These are phyloP conservation scores for Tragelaphus strepsiceros DNA, from an alignment of 2,113 vertebrate species.

Conservation along the genomic window DNA sequence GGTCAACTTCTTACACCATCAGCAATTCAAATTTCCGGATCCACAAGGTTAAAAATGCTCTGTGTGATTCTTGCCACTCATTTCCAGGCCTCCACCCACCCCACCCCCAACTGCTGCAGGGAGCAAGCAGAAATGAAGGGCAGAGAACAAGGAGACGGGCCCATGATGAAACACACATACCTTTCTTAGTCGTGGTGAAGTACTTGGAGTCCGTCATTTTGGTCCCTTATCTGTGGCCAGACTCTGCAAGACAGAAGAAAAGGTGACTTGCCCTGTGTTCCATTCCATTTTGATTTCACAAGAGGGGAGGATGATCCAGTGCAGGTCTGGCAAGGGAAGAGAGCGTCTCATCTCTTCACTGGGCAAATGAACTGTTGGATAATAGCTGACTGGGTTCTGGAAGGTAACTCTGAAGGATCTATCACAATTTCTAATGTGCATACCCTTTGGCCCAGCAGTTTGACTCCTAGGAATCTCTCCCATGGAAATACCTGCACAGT, in stretches of 20 bases:
- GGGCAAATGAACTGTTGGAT: neutral
- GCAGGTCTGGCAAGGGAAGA: neutral
- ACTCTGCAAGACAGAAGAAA: slow-evolving; percentile 70
- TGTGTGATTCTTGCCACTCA: neutral
- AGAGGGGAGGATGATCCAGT: neutral
- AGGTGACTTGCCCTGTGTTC: neutral
- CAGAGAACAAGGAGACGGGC: neutral
- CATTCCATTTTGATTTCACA: neutral
- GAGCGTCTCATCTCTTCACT: neutral
- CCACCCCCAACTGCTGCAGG: neutral
- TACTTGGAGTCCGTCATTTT: slow-evolving; percentile 99
- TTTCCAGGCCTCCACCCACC: neutral
- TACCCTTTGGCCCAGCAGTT: neutral
- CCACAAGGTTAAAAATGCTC: neutral
- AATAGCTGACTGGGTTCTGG: neutral
- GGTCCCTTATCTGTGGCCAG: slow-evolving; percentile 68
- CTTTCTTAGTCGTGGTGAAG: slow-evolving; percentile 99
- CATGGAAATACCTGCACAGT: neutral
- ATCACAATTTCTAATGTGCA: neutral
- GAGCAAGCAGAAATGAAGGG: neutral
- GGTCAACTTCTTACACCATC: neutral
- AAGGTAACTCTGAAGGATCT: neutral
- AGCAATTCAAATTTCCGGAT: neutral
- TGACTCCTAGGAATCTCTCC: neutral
- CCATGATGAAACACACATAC: slow-evolving; percentile 70